phyloP scores from a whole-genome alignment of 2,113 vertebrate species.

The Gracilinanus agilis region DNA sequence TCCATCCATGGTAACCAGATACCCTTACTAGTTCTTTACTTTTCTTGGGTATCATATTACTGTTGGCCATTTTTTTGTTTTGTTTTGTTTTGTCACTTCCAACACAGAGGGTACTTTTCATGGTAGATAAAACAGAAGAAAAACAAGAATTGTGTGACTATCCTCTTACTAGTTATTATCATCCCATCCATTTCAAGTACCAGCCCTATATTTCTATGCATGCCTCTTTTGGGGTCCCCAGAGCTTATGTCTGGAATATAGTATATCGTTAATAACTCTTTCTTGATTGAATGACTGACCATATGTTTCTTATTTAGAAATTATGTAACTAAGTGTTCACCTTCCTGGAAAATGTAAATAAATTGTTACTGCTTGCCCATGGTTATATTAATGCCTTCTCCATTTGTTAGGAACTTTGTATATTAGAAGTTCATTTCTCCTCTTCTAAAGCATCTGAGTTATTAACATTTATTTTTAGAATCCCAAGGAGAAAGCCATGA shows the following conservation, averaged over 20 bases:
- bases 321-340: neutral
- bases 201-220: neutral
- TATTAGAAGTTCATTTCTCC: neutral
- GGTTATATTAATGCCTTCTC: neutral
- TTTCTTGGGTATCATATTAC: neutral
- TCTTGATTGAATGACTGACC: neutral
- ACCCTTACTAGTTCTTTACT: neutral
- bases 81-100: neutral
- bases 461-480: neutral
- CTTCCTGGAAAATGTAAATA: neutral
- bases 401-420: neutral
- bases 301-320: neutral
- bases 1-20: neutral
- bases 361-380: neutral
- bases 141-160: neutral
- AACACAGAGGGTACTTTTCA: neutral
- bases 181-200: neutral
- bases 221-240: neutral
- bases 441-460: neutral
- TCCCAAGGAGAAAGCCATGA: neutral
- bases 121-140: neutral
- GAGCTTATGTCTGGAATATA: neutral
- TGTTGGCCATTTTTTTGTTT: neutral
- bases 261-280: neutral
- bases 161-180: neutral